These are phyloP conservation scores for Bimastos eiseni DNA, from an alignment of 2,888 invertebrate genomes.

Conservation along the genomic window DNA sequence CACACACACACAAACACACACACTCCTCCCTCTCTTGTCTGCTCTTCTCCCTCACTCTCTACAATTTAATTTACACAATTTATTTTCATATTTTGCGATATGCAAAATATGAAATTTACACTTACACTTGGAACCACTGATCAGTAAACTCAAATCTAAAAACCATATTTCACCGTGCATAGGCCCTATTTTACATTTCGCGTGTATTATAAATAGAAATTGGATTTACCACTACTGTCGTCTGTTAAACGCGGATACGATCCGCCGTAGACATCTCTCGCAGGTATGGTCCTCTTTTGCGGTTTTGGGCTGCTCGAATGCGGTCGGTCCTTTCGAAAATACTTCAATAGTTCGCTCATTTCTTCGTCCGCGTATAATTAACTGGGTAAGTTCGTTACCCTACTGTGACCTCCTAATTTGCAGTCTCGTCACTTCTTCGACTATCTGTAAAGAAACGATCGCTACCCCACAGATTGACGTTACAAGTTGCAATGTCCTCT, in stretches of 20 bases:
- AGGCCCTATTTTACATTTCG: no score
- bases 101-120: no score
- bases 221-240: neutral
- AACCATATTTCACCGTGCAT: no score
- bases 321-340: constrained; percentile 10
- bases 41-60: no score
- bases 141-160: no score
- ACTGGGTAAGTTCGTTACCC: neutral
- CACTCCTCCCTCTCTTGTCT: no score
- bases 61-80: no score
- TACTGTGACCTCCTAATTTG: no score
- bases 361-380: neutral
- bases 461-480: neutral
- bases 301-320: neutral
- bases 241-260: neutral
- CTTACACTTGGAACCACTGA: no score
- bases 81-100: no score
- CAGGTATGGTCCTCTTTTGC: neutral
- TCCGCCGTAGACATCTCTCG: neutral
- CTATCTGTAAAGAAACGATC: neutral
- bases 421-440: no score
- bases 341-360: neutral
- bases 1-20: no score
- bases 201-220: neutral
- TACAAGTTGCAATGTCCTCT: neutral